Evolutionary conservation across 2,113 vertebrate genomes (phyloP).

Genomic region (Mohoua ochrocephala): DNA sequence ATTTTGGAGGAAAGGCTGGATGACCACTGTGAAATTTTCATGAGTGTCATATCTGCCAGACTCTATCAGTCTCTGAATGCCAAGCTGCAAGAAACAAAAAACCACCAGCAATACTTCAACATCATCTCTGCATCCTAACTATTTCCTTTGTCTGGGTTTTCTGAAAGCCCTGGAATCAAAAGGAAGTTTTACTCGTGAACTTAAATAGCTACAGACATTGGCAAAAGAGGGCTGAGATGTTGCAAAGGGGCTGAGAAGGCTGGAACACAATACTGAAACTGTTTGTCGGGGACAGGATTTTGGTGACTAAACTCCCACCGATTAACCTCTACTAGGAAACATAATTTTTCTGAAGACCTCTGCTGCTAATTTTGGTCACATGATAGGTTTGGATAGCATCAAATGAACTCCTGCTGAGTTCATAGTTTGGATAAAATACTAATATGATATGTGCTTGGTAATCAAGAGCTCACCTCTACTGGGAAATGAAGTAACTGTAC

Average conservation of each 20-base stretch:
- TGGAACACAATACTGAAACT: not conserved
- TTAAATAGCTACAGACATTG: not conserved
- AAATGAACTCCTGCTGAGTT: not conserved
- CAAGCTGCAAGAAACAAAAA: conserved; percentile 62
- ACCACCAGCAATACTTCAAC: not conserved
- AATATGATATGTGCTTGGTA: not conserved
- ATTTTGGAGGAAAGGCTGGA: conserved; percentile 81
- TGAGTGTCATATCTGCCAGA: conserved; percentile 81
- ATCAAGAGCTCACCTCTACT: not conserved
- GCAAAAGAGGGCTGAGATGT: not conserved
- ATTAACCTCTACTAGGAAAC: not conserved
- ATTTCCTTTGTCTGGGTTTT: not conserved
- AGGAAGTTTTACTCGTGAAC: not conserved
- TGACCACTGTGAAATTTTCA: conserved; percentile 83
- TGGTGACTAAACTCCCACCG: not conserved
- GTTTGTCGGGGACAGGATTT: not conserved
- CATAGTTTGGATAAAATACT: not conserved
- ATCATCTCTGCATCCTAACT: not conserved
- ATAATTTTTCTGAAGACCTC: not conserved
- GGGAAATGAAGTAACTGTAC: not conserved
- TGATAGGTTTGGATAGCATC: not conserved
- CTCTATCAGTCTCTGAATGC: conserved; percentile 72
- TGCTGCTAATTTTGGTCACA: not conserved
- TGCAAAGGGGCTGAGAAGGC: not conserved
- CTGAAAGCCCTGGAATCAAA: not conserved